Base-by-base conservation (phyloP, 2,113 vertebrate genomes). In the Syngnathoides biaculeatus region DNA sequence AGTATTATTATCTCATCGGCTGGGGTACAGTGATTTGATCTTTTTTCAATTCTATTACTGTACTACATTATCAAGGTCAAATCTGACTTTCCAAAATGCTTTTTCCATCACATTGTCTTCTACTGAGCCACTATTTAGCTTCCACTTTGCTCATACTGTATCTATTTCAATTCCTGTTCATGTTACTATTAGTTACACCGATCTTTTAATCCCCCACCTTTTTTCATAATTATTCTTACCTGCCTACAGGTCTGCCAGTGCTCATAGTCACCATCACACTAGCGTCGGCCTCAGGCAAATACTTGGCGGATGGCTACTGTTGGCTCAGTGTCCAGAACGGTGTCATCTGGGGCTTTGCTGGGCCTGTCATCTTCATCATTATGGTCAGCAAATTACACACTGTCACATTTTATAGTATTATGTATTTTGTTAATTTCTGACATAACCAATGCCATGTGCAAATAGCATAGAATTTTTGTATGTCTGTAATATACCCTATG, bases 1-100 rank as follows among this genome's bases (percentile, higher is more conserved):
- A 93, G 72, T 93, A 92, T 84, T 93, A 93, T 82, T 93, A 93
- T 82, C 85, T 93, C 65, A 93, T 93, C 71, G 92, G 93, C 81
- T 93, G 93, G 93, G 93, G 93, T 93, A 89, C 50, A 0, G n/a
- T 12, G 1, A 26, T 66, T 66, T 56, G 55, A n/a, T 40, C 3
- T 22, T 24, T 27, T 63, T 27, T 63, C 14, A 45, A 9, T 52
- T 52, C 20, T 52, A n/a, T n/a, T 22, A n/a, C 17, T 47, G 19
- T 22, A n/a, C 17, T 47, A 47, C 22, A 5, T 55, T 30, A 48
- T 27, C n/a, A 22, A 27, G 43, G 43, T 27, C 59, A 22, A 39
- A 42, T 40, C 13, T 30, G 8, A 19, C 26, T 8, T 40, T 26
- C 5, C 14, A 64, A 45, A 64, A 64, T 26, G 27, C 38, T 30